Evolutionary conservation across 2,888 invertebrate species (phyloP).

Genomic region (Syrphus vitripennis): DNA sequence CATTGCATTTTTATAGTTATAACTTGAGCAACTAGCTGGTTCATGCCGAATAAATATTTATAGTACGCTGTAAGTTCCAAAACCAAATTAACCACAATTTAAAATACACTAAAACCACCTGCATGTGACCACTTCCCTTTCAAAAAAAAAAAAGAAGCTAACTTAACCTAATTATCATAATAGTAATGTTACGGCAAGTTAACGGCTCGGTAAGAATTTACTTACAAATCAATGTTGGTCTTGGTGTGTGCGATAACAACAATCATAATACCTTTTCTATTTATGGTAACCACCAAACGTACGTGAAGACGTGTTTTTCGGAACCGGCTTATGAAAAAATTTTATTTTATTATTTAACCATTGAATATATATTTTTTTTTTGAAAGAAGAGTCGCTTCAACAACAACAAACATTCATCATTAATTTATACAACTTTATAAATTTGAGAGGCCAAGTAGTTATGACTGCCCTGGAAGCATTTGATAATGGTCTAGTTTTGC

Average conservation of each 20-base stretch:
- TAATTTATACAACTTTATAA: constrained; percentile 19
- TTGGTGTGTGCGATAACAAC: constrained; percentile 22
- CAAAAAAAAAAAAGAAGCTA: neutral
- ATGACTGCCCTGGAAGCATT: neutral
- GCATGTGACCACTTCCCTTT: neutral
- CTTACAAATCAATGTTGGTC: constrained; percentile 21
- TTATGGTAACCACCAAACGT: neutral
- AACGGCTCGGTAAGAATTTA: constrained; percentile 17
- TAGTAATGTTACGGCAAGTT: neutral
- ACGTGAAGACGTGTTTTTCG: constrained; percentile 35
- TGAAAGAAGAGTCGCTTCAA: neutral
- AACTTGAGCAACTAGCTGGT: neutral
- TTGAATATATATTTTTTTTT: neutral
- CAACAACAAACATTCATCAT: neutral
- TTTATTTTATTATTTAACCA: constrained; percentile 10
- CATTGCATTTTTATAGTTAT: neutral
- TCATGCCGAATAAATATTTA: neutral
- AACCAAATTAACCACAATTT: neutral
- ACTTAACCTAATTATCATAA: constrained; percentile 12
- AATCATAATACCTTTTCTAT: constrained; percentile 5
- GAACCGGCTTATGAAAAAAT: constrained; percentile 29
- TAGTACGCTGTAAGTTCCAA: neutral
- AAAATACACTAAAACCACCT: neutral
- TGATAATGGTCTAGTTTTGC: constrained; percentile 25
- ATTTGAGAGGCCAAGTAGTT: neutral